Percentiles rank a stretch among this genome's conserved stretches.
Evolutionary conservation across 1,140 invertebrate genomes (phyloP).

Genomic region (Caenorhabditis brenneri): DNA sequence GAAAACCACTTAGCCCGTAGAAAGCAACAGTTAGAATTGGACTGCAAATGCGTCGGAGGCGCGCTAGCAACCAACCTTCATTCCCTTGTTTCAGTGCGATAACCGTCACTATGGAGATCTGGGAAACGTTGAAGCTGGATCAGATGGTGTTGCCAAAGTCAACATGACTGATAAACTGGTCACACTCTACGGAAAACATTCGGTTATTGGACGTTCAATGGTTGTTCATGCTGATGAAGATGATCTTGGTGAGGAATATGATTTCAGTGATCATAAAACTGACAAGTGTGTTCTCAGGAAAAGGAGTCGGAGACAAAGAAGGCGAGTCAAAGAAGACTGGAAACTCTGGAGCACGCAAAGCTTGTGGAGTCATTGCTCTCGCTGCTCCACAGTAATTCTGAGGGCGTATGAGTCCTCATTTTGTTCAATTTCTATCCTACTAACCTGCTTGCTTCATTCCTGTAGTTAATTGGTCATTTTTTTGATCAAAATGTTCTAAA

Average conservation of each 20-base stretch:
- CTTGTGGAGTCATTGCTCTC: constrained; percentile 90
- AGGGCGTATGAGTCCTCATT: no score
- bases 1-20: no score
- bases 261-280: constrained; percentile 77
- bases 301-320: constrained; percentile 89
- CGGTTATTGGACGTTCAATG: constrained; percentile 69
- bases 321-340: constrained; percentile 81
- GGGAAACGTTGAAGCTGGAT: constrained; percentile 77
- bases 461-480: no score
- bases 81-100: constrained; percentile 74
- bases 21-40: no score
- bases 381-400: constrained; percentile 52
- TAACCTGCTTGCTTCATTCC: no score
- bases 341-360: constrained; percentile 91
- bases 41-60: no score
- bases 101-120: constrained; percentile 86
- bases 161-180: constrained; percentile 80
- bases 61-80: no score
- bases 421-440: no score
- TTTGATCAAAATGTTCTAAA: no score
- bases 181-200: constrained; percentile 73
- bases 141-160: constrained; percentile 77
- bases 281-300: constrained; percentile 71
- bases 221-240: constrained; percentile 84
- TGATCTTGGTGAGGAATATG: constrained; percentile 90